phyloP scores from a whole-genome alignment of 2,113 vertebrate genomes.

The Myrmecophaga tridactyla region DNA sequence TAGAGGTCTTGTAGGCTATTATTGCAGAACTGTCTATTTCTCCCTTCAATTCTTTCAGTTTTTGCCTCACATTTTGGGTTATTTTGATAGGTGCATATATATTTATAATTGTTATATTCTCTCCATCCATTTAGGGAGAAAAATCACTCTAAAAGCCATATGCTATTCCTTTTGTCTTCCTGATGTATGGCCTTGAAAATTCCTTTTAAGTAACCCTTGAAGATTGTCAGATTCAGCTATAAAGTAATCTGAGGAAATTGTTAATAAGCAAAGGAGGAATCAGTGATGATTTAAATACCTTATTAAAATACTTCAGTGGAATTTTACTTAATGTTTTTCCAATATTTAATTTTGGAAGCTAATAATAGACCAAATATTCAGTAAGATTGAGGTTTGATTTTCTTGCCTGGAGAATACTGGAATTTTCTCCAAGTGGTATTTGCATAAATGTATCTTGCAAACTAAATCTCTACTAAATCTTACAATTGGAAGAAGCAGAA shows the following conservation, averaged over 20 bases:
- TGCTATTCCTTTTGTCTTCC: not conserved
- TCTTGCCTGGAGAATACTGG: not conserved
- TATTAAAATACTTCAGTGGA: slow-evolving; percentile 43
- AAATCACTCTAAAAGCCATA: not conserved
- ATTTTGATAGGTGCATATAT: too few relatives aligned
- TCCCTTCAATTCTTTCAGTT: too few relatives aligned
- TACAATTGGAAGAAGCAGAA: not conserved
- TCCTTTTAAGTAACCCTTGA: not conserved
- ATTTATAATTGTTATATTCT: too few relatives aligned
- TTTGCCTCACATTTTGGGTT: too few relatives aligned
- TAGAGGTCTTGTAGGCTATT: too few relatives aligned
- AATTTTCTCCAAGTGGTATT: slow-evolving; percentile 8
- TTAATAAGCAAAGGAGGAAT: slow-evolving; percentile 2
- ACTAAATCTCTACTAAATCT: not conserved
- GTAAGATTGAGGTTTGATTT: slow-evolving; percentile 20
- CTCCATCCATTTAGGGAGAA: not conserved
- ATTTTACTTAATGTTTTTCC: not conserved
- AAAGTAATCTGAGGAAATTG: slow-evolving; percentile 48
- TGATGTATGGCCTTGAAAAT: not conserved
- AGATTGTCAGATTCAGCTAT: slow-evolving; percentile 21
- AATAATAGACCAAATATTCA: slow-evolving; percentile 29
- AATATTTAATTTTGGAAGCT: slow-evolving; percentile 11
- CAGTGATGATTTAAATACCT: slow-evolving; percentile 16
- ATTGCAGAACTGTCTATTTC: too few relatives aligned
- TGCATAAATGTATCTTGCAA: slow-evolving; percentile 29